Evolutionary conservation across 2,888 invertebrate species (phyloP).

Genomic region (Erynnis tages): DNA sequence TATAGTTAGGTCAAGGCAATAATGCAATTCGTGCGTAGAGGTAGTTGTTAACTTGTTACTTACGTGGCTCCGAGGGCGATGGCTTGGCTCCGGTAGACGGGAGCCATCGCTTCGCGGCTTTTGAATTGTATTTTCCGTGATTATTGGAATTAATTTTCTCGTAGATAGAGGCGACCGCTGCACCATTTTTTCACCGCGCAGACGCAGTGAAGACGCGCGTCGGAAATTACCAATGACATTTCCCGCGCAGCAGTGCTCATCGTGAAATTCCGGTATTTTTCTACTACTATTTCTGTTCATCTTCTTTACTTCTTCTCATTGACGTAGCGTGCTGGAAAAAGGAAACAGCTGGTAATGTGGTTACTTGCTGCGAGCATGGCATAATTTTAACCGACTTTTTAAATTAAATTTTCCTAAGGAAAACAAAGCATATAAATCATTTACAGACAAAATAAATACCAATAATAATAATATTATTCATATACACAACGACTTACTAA

Average conservation of each 20-base stretch:
- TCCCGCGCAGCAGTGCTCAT: conserved; percentile 76
- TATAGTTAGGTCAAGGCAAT: not conserved
- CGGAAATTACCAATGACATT: conserved; percentile 81
- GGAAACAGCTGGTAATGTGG: conserved; percentile 64
- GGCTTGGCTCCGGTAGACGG: conserved; percentile 66
- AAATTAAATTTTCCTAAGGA: too few species aligned
- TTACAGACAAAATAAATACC: too few species aligned
- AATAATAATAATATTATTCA: too few species aligned
- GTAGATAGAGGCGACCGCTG: conserved; percentile 77
- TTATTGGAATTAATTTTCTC: conserved; percentile 81
- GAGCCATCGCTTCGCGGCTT: conserved; percentile 73
- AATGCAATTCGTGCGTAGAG: too few species aligned
- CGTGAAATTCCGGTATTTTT: conserved; percentile 69
- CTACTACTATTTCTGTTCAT: conserved; percentile 71
- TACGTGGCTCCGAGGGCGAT: conserved; percentile 82
- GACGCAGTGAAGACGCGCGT: conserved; percentile 84
- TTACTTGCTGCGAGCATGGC: too few species aligned
- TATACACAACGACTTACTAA: too few species aligned
- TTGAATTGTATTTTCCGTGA: conserved; percentile 82
- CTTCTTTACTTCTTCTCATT: conserved; percentile 49
- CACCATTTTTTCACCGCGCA: conserved; percentile 84
- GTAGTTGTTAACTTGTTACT: conserved; percentile 45
- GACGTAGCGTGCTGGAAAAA: conserved; percentile 62
- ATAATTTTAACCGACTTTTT: too few species aligned
- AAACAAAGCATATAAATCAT: too few species aligned